Conservation (phyloP, 2,797 vertebrate genomes). For the Squalus acanthias region DNA sequence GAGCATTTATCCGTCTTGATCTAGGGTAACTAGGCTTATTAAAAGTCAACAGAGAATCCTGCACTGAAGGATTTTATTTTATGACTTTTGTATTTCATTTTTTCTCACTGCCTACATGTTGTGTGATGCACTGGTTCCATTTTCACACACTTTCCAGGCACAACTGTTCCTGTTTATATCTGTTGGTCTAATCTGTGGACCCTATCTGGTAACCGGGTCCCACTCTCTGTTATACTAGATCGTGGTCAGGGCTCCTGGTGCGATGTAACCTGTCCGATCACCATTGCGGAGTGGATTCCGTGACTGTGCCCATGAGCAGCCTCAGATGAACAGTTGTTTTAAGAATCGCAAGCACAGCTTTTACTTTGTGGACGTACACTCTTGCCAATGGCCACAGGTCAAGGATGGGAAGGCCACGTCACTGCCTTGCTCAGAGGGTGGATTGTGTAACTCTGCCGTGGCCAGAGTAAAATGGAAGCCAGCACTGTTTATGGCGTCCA, state of each 20-base stretch:
- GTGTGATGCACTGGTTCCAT: neutral
- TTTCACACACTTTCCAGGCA: neutral
- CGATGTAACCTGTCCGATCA: neutral
- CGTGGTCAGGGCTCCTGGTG: neutral
- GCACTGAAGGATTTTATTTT: neutral
- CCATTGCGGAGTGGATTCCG: neutral
- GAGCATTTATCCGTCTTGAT: neutral
- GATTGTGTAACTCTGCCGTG: neutral
- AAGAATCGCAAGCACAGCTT: neutral
- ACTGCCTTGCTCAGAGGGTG: neutral
- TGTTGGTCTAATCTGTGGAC: neutral
- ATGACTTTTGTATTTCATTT: neutral
- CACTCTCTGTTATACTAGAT: neutral
- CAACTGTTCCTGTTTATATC: neutral
- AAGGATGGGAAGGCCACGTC: neutral
- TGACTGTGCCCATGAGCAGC: neutral
- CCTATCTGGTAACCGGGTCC: neutral
- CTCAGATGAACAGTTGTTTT: neutral
- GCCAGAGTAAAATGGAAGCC: neutral
- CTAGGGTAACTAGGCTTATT: neutral
- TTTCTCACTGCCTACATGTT: neutral
- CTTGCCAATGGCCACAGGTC: neutral
- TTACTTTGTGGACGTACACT: neutral
- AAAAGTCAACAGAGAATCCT: neutral
- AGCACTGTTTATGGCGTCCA: neutral